Base-by-base conservation (phyloP, 2,797 vertebrate species). In the Cirrhinus molitorella region DNA sequence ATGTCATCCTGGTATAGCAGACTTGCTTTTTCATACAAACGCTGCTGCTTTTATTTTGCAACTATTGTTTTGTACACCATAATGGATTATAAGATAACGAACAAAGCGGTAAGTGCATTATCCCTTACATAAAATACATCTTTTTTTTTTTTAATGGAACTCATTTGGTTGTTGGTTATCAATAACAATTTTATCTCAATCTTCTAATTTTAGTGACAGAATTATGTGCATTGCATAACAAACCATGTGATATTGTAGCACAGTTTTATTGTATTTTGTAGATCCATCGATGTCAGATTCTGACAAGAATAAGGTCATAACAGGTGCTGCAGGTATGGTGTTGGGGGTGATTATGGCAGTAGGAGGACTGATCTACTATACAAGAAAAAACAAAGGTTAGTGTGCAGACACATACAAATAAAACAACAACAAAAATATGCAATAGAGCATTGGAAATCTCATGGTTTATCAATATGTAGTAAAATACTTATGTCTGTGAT, bases 271-370 rank as follows among this genome's bases (percentile, higher is more conserved):
- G 31, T 79, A n/a, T 85, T 85, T 81, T 21, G 3, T 87, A 93
- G 92, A 91, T 0, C 31, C 86, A 0, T 79, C 82, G 1, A 4
- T 45, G 4, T 0, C 51, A 21, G 71, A 86, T 45, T 79, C 87
- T 14, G 49, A 83, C 10, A 89, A 3, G 59, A 91, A 85, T 53
- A 91, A 90, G 49, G 57, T 90, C 0, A 80, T 83, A 17, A 77
- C 91, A 7, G 92, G 92, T 21, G 53, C 85, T 8, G 78, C 88
- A 31, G 90, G 87, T 1, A 34, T 93, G 77, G n/a, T 92, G 61
- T 76, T 93, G 81, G 93, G 92, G 28, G 28, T 91, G 25, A 57
- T 89, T 23, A 72, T 90, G 81, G 73, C 89, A 8, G 0, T 25
- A 49, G 80, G 49, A 80, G 91, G 92, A 16, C 40, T 91, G 25